Percentiles rank a stretch among this genome's conserved stretches.
Conservation (phyloP, 2,888 invertebrate species). For the Andrena bicolor region DNA sequence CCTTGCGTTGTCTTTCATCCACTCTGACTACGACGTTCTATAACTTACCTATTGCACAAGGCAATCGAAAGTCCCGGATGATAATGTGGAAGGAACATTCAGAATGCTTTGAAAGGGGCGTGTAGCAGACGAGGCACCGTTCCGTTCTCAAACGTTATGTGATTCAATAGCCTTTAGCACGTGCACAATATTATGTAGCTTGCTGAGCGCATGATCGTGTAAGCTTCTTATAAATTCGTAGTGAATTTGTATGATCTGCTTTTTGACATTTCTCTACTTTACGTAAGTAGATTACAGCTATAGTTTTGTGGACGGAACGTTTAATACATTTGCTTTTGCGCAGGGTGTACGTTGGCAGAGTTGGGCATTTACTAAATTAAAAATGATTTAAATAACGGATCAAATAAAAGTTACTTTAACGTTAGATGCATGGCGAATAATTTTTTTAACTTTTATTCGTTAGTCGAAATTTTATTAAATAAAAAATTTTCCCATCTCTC, state of each 20-base stretch:
- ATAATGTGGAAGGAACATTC: slow-evolving; percentile 7
- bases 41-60: slow-evolving; percentile 13
- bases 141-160: background rate
- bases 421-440: too few relatives aligned
- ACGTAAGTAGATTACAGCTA: background rate
- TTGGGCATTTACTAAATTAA: too few relatives aligned
- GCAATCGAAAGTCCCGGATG: slow-evolving; percentile 21
- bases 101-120: background rate
- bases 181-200: background rate
- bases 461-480: too few relatives aligned
- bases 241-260: background rate
- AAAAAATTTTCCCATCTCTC: too few relatives aligned
- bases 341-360: too few relatives aligned
- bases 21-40: background rate
- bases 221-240: too few relatives aligned
- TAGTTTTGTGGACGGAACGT: background rate
- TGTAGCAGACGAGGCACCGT: background rate
- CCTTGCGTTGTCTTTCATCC: slow-evolving; percentile 25
- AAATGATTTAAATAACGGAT: too few relatives aligned
- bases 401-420: too few relatives aligned
- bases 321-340: background rate
- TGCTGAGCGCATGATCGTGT: too few relatives aligned
- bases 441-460: too few relatives aligned
- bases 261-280: too few relatives aligned
- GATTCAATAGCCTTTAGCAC: background rate